Conservation (phyloP, 1,140 invertebrate genomes). For the Daktulosphaira vitifoliae region DNA sequence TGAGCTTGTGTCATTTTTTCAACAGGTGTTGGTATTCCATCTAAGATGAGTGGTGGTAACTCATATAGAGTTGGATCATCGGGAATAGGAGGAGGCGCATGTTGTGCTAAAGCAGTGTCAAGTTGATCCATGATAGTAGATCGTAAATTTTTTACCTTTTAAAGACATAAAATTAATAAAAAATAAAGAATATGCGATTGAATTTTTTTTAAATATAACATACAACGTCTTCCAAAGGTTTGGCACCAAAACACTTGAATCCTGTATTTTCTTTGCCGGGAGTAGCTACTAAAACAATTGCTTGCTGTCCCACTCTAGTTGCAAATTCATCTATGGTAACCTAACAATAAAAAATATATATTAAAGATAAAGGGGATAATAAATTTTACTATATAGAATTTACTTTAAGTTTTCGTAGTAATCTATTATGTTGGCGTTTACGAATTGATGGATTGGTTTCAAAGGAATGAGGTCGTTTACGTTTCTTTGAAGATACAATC, state of each 20-base stretch:
- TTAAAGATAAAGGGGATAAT: no score
- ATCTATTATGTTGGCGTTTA: constrained; percentile 89
- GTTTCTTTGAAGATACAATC: constrained; percentile 90
- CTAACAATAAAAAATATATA: constrained; percentile 47
- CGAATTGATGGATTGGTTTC: constrained; percentile 96
- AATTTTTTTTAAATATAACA: constrained; percentile 38
- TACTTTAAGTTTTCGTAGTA: constrained; percentile 78
- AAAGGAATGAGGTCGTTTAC: constrained; percentile 91
- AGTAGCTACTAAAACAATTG: constrained; percentile 88
- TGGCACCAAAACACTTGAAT: constrained; percentile 94
- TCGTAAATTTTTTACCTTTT: constrained; percentile 69
- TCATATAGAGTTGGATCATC: constrained; percentile 91
- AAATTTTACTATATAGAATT: constrained; percentile 32
- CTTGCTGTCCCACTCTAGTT: constrained; percentile 93
- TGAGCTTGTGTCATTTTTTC: constrained; percentile 99
- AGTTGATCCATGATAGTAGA: constrained; percentile 89
- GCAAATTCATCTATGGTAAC: constrained; percentile 97
- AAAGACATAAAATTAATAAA: constrained; percentile 27
- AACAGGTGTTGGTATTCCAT: constrained; percentile 94
- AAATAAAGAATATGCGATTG: not conserved
- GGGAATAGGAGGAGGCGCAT: constrained; percentile 82
- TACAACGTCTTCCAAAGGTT: constrained; percentile 90
- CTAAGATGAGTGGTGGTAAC: constrained; percentile 88
- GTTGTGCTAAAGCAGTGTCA: constrained; percentile 83
- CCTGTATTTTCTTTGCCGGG: constrained; percentile 93